These are phyloP conservation scores for Rhinogobio ventralis DNA, from an alignment of 2,797 vertebrate species.

Conservation along the genomic window DNA sequence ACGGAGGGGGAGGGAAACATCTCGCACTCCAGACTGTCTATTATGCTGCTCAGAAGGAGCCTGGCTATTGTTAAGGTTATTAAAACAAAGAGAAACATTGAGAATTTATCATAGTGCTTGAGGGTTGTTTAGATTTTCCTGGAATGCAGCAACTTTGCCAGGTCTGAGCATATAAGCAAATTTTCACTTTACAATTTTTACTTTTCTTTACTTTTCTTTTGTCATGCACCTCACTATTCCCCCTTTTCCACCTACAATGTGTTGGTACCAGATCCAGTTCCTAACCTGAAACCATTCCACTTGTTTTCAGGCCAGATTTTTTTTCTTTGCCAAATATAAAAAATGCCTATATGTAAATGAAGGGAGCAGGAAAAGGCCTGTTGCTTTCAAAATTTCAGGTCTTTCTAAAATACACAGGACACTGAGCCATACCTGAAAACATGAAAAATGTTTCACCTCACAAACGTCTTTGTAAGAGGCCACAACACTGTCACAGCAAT, in stretches of 20 bases:
- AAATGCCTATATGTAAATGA: background rate
- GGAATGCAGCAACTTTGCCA: conserved; percentile 54
- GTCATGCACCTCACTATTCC: background rate
- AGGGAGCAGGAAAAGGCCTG: background rate
- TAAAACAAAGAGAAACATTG: conserved; percentile 62
- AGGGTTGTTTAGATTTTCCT: conserved; percentile 59
- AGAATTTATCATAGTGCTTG: conserved; percentile 58
- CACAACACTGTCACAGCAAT: conserved; percentile 62
- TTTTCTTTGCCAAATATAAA: background rate
- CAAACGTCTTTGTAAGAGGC: conserved; percentile 27
- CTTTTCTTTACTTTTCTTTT: background rate
- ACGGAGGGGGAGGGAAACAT: conserved; percentile 47
- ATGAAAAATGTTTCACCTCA: conserved; percentile 37
- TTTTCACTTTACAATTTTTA: conserved; percentile 30
- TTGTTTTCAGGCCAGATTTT: background rate
- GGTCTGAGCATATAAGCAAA: conserved; percentile 45
- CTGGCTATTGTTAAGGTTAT: conserved; percentile 64
- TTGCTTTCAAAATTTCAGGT: background rate
- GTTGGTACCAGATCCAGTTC: background rate
- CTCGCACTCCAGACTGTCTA: conserved; percentile 56
- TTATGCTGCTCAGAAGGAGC: conserved; percentile 52
- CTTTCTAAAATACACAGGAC: conserved; percentile 25
- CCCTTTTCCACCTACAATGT: background rate
- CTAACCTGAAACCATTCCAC: background rate
- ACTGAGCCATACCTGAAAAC: conserved; percentile 26